Percentiles rank a stretch among this genome's conserved stretches.
These are phyloP conservation scores for Misgurnus anguillicaudatus DNA, from an alignment of 2,113 vertebrate genomes.

Conservation along the genomic window DNA sequence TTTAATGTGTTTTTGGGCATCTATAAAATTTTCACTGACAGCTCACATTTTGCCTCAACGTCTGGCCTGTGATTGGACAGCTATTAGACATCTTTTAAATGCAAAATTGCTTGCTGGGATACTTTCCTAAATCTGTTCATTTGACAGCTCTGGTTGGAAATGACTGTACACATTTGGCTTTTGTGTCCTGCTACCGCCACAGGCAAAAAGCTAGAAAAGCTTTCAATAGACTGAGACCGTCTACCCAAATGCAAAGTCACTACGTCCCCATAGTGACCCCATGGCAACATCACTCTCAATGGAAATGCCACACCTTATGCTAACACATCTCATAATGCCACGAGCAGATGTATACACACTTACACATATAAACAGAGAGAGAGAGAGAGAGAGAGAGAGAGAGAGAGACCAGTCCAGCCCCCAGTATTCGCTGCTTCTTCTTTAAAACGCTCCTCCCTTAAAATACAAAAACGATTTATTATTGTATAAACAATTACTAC, in stretches of 20 bases:
- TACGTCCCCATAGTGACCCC: constrained; percentile 12
- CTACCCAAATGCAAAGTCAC: constrained; percentile 3
- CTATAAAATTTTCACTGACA: too few species aligned
- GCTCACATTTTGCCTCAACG: too few species aligned
- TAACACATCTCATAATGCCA: constrained; percentile 15
- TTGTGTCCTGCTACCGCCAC: too few species aligned
- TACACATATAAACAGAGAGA: background rate
- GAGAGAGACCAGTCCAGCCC: constrained; percentile 59
- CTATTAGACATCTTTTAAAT: too few species aligned
- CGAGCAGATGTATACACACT: background rate
- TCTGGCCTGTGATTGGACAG: too few species aligned
- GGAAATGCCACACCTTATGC: background rate
- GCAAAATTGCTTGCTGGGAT: too few species aligned
- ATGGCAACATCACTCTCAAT: constrained; percentile 11
- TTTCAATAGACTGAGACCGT: background rate
- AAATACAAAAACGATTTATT: constrained; percentile 55
- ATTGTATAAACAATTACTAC: constrained; percentile 51
- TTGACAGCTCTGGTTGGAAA: too few species aligned
- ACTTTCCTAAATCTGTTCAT: too few species aligned
- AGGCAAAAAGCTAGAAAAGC: too few species aligned
- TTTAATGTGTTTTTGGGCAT: too few species aligned
- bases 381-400: constrained; percentile 61
- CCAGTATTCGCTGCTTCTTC: constrained; percentile 40
- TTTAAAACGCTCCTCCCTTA: constrained; percentile 42
- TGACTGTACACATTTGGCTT: too few species aligned